phyloP scores from a whole-genome alignment of 2,113 vertebrate genomes.

The Ophthalmolycus amberensis region DNA sequence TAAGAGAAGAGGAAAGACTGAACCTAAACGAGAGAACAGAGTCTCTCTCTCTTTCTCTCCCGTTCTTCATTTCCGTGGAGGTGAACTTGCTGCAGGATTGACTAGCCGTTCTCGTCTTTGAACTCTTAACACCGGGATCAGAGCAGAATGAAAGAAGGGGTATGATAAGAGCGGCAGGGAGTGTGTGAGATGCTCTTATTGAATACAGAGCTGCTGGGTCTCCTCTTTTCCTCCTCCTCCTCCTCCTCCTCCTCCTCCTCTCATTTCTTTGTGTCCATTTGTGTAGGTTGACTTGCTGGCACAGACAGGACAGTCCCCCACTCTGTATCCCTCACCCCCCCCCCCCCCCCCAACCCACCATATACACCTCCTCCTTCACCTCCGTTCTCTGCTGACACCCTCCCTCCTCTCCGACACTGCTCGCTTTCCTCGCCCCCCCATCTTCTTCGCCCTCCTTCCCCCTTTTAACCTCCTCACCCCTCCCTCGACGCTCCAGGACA shows the following conservation, averaged over 20 bases:
- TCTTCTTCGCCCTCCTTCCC: neutral
- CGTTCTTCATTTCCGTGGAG: conserved; percentile 49
- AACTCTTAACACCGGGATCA: conserved; percentile 53
- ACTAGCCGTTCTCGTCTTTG: conserved; percentile 27
- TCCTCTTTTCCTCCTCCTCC: conserved; percentile 8
- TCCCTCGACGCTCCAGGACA: conserved; percentile 1
- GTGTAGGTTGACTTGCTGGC: conserved; percentile 21
- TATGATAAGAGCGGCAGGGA: conserved; percentile 32
- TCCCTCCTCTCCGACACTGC: neutral
- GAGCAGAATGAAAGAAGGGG: conserved; percentile 30
- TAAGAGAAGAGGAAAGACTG: neutral
- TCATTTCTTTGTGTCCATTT: conserved; percentile 29
- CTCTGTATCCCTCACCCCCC: neutral
- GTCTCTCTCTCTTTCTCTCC: neutral
- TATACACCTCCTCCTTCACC: neutral
- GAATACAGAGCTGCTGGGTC: conserved; percentile 28
- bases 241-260: neutral
- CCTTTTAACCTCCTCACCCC: neutral
- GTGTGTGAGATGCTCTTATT: conserved; percentile 43
- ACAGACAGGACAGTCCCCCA: conserved; percentile 1
- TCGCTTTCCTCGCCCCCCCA: neutral
- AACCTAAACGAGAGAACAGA: neutral
- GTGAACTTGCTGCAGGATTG: neutral
- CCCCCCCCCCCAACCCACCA: neutral
- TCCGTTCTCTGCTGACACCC: conserved; percentile 12